These are phyloP conservation scores for Perognathus longimembris DNA, from an alignment of 2,113 vertebrate genomes.

Conservation along the genomic window DNA sequence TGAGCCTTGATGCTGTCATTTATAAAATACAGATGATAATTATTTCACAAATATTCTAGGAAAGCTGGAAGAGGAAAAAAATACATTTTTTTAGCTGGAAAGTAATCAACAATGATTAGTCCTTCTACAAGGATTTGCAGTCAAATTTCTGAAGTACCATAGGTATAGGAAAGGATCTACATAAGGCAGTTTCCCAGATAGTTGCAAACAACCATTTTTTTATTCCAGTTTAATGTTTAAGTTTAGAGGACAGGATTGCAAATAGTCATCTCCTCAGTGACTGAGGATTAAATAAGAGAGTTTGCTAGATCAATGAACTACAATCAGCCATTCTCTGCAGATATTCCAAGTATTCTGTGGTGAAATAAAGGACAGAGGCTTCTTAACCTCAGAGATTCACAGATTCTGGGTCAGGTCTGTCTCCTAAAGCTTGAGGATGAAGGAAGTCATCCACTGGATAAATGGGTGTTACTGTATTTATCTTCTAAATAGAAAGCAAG, in stretches of 20 bases:
- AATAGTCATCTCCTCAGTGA: not conserved
- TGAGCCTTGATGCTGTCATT: not conserved
- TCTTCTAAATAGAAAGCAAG: slow-evolving; percentile 25
- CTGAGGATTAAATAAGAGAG: not conserved
- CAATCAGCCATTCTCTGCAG: not conserved
- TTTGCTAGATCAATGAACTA: not conserved
- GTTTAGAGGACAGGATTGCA: not conserved
- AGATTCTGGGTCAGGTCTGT: not conserved
- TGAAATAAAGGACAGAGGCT: not conserved
- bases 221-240: not conserved
- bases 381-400: not conserved
- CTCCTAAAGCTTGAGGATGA: not conserved
- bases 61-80: not conserved
- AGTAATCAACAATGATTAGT: not conserved
- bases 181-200: not conserved
- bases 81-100: not conserved
- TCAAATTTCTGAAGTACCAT: not conserved
- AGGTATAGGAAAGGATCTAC: not conserved
- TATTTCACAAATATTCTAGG: not conserved
- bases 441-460: not conserved
- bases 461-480: not conserved
- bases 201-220: not conserved
- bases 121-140: not conserved
- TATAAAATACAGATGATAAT: not conserved
- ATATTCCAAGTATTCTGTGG: not conserved